Base-by-base conservation (phyloP, 1,140 invertebrate species). In the Drosophila auraria region DNA sequence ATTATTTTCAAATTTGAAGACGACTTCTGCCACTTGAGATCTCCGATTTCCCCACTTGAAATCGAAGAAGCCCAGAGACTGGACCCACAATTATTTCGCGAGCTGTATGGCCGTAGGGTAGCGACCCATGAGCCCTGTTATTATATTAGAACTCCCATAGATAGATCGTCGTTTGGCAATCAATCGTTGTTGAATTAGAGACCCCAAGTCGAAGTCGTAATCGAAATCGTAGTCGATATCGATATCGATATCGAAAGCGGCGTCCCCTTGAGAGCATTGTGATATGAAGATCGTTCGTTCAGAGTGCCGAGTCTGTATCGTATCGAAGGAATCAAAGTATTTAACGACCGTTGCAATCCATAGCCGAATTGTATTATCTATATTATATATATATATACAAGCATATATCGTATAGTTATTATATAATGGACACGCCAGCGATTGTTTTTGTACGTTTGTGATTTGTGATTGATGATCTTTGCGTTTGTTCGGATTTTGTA, bases 101-200 rank as follows among this genome's bases (percentile, higher is more conserved):
- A 23, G 69, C 71, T 61, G 68, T 45, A 57, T 36, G 36, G 27
- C 14, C 11, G 7, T 60, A 45, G 62, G 12, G 15, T 30, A 54
- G 61, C 61, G 50, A 65, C 42, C 63, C 17, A 42, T 49, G 33
- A 40, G 40, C 51, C 64, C 33, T 36, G 33, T 36, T 69, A 51
- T 58, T 70, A 42, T 50, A 45, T 30, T 61, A 30, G 12, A 73
- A 70, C 47, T 51, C 42, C 30, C 61, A 40, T 69, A 81, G 78
- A 78, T 86, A 80, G 63, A 71, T 65, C 47, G 47, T 81, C 75
- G 47, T 68, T 79, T 56, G 77, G 82, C 82, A 84, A 83, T 77
- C 82, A 72, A 77, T 80, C 49, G 78, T 86, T 78, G 69, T 80
- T 62, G 62, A 66, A 76, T 51, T 76, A 66, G 17, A 53, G 42